Evolutionary conservation across 2,888 invertebrate species (phyloP).

Genomic region (Bombylius discolor): DNA sequence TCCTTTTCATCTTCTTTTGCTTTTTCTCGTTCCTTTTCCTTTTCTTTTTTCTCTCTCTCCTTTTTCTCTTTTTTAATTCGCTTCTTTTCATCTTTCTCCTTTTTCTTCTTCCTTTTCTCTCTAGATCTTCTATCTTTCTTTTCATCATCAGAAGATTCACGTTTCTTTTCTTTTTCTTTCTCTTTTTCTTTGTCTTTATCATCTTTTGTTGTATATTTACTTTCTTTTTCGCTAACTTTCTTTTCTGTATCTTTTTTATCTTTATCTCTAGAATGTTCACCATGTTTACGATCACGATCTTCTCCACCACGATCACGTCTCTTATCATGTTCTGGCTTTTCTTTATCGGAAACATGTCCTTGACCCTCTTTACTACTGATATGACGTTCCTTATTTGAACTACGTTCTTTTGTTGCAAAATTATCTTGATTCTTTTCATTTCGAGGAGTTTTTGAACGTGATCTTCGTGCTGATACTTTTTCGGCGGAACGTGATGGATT

Average conservation of each 20-base stretch:
- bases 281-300: slow-evolving; percentile 12
- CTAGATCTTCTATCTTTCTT: slow-evolving; percentile 32
- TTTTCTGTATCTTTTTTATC: slow-evolving; percentile 12
- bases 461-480: slow-evolving; percentile 1
- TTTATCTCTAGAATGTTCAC: slow-evolving; percentile 15
- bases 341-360: slow-evolving; percentile 28
- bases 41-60: slow-evolving; percentile 14
- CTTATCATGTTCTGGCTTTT: slow-evolving; percentile 25
- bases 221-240: slow-evolving; percentile 9
- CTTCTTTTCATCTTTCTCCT: slow-evolving; percentile 44
- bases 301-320: slow-evolving; percentile 12
- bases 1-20: slow-evolving; percentile 16
- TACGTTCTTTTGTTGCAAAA: slow-evolving; percentile 9
- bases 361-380: slow-evolving; percentile 21
- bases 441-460: slow-evolving; percentile 9
- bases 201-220: slow-evolving; percentile 33
- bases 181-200: slow-evolving; percentile 27
- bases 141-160: slow-evolving; percentile 21
- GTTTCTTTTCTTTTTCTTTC: slow-evolving; percentile 14
- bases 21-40: slow-evolving; percentile 15
- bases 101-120: slow-evolving; percentile 39
- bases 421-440: slow-evolving; percentile 15
- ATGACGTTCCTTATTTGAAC: slow-evolving; percentile 13
- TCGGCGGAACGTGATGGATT: not conserved
- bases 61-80: slow-evolving; percentile 19